phyloP scores from a whole-genome alignment of 2,888 invertebrate genomes.

The Drosophila villosipedis region DNA sequence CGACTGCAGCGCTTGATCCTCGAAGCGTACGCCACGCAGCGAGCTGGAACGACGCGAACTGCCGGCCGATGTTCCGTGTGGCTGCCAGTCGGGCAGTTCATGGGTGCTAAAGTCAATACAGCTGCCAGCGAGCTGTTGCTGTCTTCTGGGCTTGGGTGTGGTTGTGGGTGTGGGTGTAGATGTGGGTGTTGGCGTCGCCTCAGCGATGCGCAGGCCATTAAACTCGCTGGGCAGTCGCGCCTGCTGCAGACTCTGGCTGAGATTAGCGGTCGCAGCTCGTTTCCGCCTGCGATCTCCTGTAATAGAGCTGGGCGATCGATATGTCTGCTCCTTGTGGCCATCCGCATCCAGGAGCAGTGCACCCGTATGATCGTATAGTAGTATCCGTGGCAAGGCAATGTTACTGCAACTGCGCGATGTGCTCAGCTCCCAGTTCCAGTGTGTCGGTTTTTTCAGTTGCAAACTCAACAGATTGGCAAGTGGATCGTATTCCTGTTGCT shows the following conservation, averaged over 20 bases:
- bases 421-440: conserved; percentile 87
- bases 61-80: conserved; percentile 13
- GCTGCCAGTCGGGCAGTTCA: conserved; percentile 64
- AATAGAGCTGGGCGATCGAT: conserved; percentile 39
- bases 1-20: conserved; percentile 41
- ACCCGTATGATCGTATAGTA: conserved; percentile 86
- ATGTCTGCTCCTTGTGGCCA: conserved; percentile 78
- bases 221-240: conserved; percentile 67
- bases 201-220: conserved; percentile 73
- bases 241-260: conserved; percentile 61
- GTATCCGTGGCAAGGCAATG: conserved; percentile 86
- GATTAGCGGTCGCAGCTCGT: conserved; percentile 64
- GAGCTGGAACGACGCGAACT: conserved; percentile 78
- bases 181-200: conserved; percentile 58
- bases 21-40: conserved; percentile 79
- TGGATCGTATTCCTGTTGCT: conserved; percentile 63
- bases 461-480: conserved; percentile 86
- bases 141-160: conserved; percentile 4
- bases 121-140: conserved; percentile 45
- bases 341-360: conserved; percentile 85
- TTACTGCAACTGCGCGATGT: conserved; percentile 87
- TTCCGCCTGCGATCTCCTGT: conserved; percentile 26
- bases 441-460: conserved; percentile 86
- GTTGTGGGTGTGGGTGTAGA: conserved; percentile 49
- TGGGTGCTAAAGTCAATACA: conserved; percentile 71